Evolutionary conservation across 2,797 vertebrate genomes (phyloP), one percentile per base, ranked within the genome.

Genomic region (Atherinosoma microstoma): DNA sequence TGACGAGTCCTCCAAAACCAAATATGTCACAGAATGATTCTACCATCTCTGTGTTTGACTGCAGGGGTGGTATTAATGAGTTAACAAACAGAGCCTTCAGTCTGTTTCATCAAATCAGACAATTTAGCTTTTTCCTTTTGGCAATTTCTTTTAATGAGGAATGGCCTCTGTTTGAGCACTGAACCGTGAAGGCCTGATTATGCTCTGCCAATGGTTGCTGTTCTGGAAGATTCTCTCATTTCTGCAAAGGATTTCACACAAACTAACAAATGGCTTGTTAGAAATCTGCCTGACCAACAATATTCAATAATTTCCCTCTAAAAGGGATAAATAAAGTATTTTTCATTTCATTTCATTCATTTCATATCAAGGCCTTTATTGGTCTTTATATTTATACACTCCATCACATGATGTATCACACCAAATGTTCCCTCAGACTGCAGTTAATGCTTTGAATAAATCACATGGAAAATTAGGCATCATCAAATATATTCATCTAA

Each of bases 401-500:
- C 40, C 27, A 60, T 69, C 3, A 29, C 56, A 60, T 58, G 2
- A 73, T 27, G 2, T 11, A 49, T 67, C 7, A 34, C 32, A 64
- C 18, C 32, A 65, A 69, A 67, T 38, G 35, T 59, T 49, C 59
- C 60, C 29, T 42, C 58, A 73, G 61, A 38, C 8, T 29, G 29
- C 24, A 15, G 12, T 36, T n/a, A 78, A 34, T 3, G 11, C 30
- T 73, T 75, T 59, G 53, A 67, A 73, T 45, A 73, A n/a, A 29
- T 67, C 75, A 73, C 15, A 2, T 82, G 64, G 70, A 65, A 80
- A 84, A 90, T 82, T 7, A 88, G 76, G 63, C 51, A 56, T 73
- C 58, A 66, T 69, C 20, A 70, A 79, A 83, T 64, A 40, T 20
- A 62, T 73, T 82, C 32, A 77, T 42, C 53, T 67, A 60, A 70